Evolutionary conservation across 2,113 vertebrate species (phyloP).

Genomic region (Xiphorhynchus elegans): DNA sequence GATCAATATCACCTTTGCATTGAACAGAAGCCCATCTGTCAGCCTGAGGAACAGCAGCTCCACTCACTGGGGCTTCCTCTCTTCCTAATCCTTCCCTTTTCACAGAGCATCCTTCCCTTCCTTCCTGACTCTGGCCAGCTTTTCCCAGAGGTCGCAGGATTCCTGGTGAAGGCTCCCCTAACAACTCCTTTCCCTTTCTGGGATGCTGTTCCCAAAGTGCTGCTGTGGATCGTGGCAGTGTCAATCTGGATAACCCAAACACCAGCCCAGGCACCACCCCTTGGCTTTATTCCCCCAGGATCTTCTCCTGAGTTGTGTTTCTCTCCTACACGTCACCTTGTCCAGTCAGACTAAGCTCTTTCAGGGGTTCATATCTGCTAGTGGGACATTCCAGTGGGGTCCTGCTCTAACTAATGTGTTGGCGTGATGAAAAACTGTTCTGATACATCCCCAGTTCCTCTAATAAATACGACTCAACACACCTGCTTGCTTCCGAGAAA

Average conservation of each 20-base stretch:
- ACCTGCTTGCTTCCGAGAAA: background rate
- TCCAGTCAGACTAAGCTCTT: background rate
- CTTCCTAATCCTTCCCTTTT: background rate
- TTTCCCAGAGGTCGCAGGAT: background rate
- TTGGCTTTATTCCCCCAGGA: background rate
- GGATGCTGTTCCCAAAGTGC: background rate
- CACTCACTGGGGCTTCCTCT: background rate
- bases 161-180: background rate
- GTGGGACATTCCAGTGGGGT: background rate
- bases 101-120: background rate
- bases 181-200: background rate
- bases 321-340: background rate
- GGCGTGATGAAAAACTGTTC: background rate
- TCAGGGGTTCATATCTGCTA: background rate
- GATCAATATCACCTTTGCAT: conserved; percentile 72
- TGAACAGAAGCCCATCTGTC: conserved; percentile 62
- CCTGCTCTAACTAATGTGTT: background rate
- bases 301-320: background rate
- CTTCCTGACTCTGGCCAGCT: background rate
- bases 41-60: conserved; percentile 47
- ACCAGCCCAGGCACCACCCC: background rate
- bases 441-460: background rate
- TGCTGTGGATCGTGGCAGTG: rapidly evolving
- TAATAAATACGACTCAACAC: background rate
- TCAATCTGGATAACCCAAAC: background rate